Percentiles rank a stretch among this genome's conserved stretches.
These are phyloP conservation scores for Hermetia illucens DNA, from an alignment of 1,140 invertebrate genomes.

Conservation along the genomic window DNA sequence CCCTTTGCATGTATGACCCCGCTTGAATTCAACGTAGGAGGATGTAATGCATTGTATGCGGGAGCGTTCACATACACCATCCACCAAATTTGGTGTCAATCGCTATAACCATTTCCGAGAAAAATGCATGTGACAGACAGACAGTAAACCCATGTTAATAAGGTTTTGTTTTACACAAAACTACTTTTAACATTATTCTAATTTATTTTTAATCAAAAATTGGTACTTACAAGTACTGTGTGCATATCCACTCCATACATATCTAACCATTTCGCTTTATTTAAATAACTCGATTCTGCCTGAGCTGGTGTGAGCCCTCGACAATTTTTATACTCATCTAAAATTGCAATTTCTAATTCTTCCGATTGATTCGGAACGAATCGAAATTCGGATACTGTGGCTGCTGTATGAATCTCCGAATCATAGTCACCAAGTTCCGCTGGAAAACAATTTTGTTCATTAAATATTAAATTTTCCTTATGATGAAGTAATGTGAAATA, in stretches of 20 bases:
- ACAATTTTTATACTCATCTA: slow-evolving; percentile 79
- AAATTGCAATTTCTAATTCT: slow-evolving; percentile 80
- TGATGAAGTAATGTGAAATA: no score
- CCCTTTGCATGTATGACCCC: no score
- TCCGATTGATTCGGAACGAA: slow-evolving; percentile 90
- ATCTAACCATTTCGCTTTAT: slow-evolving; percentile 90
- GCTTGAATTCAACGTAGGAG: no score
- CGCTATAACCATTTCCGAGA: no score
- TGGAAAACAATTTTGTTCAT: slow-evolving; percentile 40
- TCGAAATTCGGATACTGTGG: slow-evolving; percentile 92
- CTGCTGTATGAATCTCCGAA: slow-evolving; percentile 74
- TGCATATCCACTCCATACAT: slow-evolving; percentile 97
- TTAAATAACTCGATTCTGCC: slow-evolving; percentile 83
- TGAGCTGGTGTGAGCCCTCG: slow-evolving; percentile 75
- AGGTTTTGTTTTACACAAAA: no score
- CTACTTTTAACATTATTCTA: no score
- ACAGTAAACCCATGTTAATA: no score
- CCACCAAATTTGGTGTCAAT: no score
- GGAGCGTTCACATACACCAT: no score
- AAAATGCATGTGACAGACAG: no score
- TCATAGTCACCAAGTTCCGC: slow-evolving; percentile 97
- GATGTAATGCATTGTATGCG: no score
- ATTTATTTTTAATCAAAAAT: neutral
- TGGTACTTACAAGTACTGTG: slow-evolving; percentile 54
- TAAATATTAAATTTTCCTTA: no score